Percentiles rank a stretch among this genome's conserved stretches.
Evolutionary conservation across 2,797 vertebrate genomes (phyloP).

Genomic region (Margarornis squamiger): DNA sequence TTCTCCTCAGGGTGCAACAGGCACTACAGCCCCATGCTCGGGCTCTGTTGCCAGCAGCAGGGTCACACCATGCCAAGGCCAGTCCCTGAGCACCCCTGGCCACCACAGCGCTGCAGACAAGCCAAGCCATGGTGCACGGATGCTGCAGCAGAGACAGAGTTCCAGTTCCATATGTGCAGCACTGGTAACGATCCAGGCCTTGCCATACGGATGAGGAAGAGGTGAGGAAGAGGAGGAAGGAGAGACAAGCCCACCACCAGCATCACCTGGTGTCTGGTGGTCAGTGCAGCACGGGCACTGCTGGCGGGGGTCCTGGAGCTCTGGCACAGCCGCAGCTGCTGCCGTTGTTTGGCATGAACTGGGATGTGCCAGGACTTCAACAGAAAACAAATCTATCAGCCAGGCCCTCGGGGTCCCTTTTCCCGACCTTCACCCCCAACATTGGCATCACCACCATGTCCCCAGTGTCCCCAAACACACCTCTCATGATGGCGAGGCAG

Average conservation of each 20-base stretch:
- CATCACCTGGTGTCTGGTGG: neutral
- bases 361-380: neutral
- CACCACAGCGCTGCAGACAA: neutral
- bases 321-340: neutral
- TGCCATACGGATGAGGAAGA: neutral
- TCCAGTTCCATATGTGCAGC: neutral
- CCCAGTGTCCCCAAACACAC: too few species aligned
- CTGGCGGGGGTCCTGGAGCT: neutral
- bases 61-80: neutral
- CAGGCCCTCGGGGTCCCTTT: neutral
- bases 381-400: neutral
- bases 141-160: neutral
- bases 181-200: neutral
- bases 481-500: neutral
- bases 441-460: neutral
- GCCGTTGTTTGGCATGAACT: neutral
- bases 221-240: neutral
- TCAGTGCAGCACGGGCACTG: neutral
- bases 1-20: neutral
- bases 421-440: accelerated
- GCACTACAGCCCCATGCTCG: neutral
- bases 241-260: neutral
- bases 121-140: neutral
- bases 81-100: too few species aligned
- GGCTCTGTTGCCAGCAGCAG: neutral